Conservation (phyloP, 2,113 vertebrate species). For the Setophaga petechia region DNA sequence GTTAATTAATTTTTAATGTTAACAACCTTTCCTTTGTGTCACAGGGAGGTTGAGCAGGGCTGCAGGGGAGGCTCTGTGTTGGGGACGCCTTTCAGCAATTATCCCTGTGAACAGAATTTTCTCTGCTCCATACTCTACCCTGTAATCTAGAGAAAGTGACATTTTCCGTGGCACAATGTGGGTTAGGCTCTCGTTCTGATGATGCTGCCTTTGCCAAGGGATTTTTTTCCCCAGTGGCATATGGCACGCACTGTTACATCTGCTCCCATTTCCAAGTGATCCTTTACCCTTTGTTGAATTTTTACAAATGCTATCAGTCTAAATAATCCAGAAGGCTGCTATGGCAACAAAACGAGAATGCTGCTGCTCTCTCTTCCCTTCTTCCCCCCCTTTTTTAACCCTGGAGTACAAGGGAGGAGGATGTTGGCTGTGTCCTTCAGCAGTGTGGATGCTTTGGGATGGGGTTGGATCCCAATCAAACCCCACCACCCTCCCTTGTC, state of each 20-base stretch:
- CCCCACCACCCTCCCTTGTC: neutral
- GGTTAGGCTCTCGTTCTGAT: constrained; percentile 20
- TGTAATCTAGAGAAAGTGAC: constrained; percentile 58
- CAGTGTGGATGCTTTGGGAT: neutral
- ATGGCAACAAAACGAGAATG: constrained; percentile 53
- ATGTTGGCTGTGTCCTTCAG: neutral
- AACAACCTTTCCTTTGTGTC: constrained; percentile 36
- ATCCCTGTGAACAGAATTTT: neutral
- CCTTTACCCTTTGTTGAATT: constrained; percentile 51
- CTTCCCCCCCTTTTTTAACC: neutral
- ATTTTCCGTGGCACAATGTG: constrained; percentile 56
- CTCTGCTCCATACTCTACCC: constrained; percentile 26
- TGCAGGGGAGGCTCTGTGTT: neutral
- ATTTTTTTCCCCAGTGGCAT: constrained; percentile 37
- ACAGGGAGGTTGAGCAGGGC: neutral
- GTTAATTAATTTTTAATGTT: constrained; percentile 54
- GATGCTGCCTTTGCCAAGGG: constrained; percentile 40
- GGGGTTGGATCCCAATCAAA: neutral
- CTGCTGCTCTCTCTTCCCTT: neutral
- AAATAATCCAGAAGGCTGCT: constrained; percentile 64
- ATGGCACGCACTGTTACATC: constrained; percentile 47
- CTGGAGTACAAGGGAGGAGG: neutral
- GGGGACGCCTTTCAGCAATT: neutral
- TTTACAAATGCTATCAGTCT: constrained; percentile 61
- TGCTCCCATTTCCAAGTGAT: constrained; percentile 59